Evolutionary conservation across 1,140 invertebrate genomes (phyloP).

Genomic region (Brachionus asplanchnoidis): DNA sequence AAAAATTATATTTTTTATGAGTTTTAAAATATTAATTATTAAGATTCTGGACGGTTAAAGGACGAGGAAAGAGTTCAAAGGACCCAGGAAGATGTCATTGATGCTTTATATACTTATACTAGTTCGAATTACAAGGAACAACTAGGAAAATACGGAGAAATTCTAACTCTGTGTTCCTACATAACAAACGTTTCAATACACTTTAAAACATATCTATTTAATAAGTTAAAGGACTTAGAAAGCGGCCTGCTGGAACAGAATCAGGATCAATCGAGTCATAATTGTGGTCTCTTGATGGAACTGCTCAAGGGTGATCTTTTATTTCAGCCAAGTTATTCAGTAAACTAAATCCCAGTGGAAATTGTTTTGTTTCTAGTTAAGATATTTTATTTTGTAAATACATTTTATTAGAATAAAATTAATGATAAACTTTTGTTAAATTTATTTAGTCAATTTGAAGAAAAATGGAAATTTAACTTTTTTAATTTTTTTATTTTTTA

Average conservation of each 20-base stretch:
- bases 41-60: constrained; percentile 80
- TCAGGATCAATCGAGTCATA: constrained; percentile 57
- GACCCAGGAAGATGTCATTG: constrained; percentile 85
- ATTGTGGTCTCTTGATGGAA: constrained; percentile 88
- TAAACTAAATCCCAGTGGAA: not conserved
- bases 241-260: constrained; percentile 73
- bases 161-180: constrained; percentile 84
- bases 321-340: constrained; percentile 30
- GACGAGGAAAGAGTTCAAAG: constrained; percentile 83
- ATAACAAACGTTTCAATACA: constrained; percentile 83
- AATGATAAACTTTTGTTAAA: not conserved
- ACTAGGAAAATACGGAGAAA: constrained; percentile 88
- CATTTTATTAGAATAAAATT: not conserved
- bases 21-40: constrained; percentile 43
- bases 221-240: constrained; percentile 45
- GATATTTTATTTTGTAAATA: not conserved
- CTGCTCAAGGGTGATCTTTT: constrained; percentile 65
- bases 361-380: not conserved
- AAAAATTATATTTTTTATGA: not conserved
- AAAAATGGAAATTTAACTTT: no score
- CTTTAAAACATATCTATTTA: constrained; percentile 70
- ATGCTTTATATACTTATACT: constrained; percentile 85
- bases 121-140: constrained; percentile 81
- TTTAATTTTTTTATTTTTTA: no score
- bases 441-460: no score